Percentiles rank a stretch among this genome's conserved stretches.
Conservation (phyloP, 2,797 vertebrate genomes). For the Cirrhinus molitorella region DNA sequence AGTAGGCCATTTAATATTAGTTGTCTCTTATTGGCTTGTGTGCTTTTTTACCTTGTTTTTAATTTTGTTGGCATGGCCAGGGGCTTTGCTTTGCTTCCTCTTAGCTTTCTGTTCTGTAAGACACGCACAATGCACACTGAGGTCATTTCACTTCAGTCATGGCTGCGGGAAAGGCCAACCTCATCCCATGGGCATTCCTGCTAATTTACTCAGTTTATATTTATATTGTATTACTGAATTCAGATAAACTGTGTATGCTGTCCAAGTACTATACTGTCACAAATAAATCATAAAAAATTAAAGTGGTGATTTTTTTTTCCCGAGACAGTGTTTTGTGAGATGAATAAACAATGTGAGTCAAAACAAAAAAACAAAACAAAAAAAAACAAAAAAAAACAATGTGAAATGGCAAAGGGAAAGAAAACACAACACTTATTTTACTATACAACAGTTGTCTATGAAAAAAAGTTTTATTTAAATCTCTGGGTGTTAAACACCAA, state of each 20-base stretch:
- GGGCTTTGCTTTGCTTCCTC: slow-evolving; percentile 71
- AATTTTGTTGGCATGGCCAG: slow-evolving; percentile 64
- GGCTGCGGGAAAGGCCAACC: slow-evolving; percentile 29
- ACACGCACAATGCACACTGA: slow-evolving; percentile 62
- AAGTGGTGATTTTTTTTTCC: not conserved
- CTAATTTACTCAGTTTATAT: not conserved
- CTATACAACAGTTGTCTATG: slow-evolving; percentile 57
- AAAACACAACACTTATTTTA: slow-evolving; percentile 59
- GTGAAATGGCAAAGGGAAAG: slow-evolving; percentile 41
- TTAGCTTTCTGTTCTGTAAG: slow-evolving; percentile 79
- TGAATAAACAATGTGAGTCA: slow-evolving; percentile 1
- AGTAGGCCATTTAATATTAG: slow-evolving; percentile 1
- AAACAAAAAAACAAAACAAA: too few species aligned
- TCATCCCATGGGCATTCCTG: slow-evolving; percentile 5
- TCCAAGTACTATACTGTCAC: not conserved
- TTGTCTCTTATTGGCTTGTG: not conserved
- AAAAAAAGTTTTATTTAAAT: slow-evolving; percentile 65
- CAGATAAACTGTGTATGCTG: not conserved
- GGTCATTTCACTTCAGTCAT: slow-evolving; percentile 46
- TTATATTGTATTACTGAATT: not conserved
- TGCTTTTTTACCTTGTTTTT: slow-evolving; percentile 80
- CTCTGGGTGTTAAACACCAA: slow-evolving; percentile 53
- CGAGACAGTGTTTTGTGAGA: slow-evolving; percentile 20
- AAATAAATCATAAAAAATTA: not conserved
- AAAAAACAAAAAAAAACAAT: slow-evolving; percentile 5